Percentiles rank a stretch among this genome's conserved stretches.
Evolutionary conservation across 92 coral and sea anemone species (phyloP).

Genomic region (Blastomussa wellsi): DNA sequence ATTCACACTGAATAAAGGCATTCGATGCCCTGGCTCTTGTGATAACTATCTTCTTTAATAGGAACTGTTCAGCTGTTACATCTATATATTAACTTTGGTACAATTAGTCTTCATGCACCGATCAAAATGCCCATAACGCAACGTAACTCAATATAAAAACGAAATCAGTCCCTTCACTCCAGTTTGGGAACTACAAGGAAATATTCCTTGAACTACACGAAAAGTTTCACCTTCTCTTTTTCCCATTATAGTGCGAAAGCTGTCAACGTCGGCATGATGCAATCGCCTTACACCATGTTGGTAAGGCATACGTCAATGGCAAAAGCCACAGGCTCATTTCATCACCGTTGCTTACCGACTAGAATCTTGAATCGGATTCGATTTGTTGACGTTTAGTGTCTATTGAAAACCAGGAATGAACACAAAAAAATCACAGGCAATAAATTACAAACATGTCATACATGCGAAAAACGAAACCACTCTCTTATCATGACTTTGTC

Average conservation of each 20-base stretch:
- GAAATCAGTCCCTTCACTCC: neutral
- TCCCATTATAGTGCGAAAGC: neutral
- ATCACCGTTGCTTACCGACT: neutral
- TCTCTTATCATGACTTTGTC: neutral
- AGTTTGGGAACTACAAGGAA: neutral
- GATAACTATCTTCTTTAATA: neutral
- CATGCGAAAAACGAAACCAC: neutral
- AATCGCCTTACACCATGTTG: neutral
- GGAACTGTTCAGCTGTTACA: neutral
- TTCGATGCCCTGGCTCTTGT: neutral
- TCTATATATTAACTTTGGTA: neutral
- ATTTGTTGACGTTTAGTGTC: neutral
- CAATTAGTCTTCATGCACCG: too few relatives aligned
- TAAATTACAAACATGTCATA: constrained; percentile 10
- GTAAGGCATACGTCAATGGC: neutral
- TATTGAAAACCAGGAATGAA: neutral
- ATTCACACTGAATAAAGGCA: neutral
- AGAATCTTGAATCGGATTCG: neutral
- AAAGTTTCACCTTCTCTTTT: neutral
- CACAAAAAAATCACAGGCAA: neutral
- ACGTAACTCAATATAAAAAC: neutral
- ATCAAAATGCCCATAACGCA: neutral
- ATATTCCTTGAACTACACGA: neutral
- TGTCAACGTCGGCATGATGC: neutral
- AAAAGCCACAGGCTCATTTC: neutral